Evolutionary conservation across 2,797 vertebrate species (phyloP), one percentile per base, ranked within the genome.

Genomic region (Meda fulgida): DNA sequence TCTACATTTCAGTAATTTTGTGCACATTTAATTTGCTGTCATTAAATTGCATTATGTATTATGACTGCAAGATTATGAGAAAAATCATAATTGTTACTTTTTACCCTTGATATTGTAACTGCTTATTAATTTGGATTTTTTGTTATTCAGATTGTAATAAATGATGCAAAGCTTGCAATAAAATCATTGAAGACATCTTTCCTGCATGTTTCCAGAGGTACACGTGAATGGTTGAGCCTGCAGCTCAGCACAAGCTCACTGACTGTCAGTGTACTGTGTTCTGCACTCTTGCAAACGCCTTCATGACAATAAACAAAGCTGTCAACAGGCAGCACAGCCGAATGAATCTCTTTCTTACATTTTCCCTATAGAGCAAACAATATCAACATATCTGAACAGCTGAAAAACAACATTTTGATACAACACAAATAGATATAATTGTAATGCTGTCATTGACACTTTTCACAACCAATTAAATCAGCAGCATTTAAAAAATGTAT

Each of bases 221-320:
- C 34, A 60, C n/a, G 5, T 19, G 36, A 63, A 8, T 7, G 36
- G 4, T 43, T 63, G 23, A 78, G 36, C 55, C 53, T 23, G 36
- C 23, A 26, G 76, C 76, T 63, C 55, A 26, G 16, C 76, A 63
- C 76, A 78, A 78, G 23, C 55, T 63, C 76, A 60, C 53, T 60
- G 55, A 60, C 51, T 38, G 55, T 78, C 76, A 60, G 55, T n/a
- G 36, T 11, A 43, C 76, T 7, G 55, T 55, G 31, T 26, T 60
- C 76, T 26, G 7, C 36, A 63, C 76, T 58, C 51, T 70, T 60
- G 16, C 36, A 78, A 63, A 78, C 36, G n/a, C 76, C 55, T 78
- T 78, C 76, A 43, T 63, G 38, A 63, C 55, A 63, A 63, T 78
- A 78, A 78, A 78, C 76, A 63, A 63, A 63, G 36, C 76, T 78